Percentiles rank a stretch among this genome's conserved stretches.
Conservation (phyloP, 1,140 invertebrate genomes). For the Acromyrmex echinatior region DNA sequence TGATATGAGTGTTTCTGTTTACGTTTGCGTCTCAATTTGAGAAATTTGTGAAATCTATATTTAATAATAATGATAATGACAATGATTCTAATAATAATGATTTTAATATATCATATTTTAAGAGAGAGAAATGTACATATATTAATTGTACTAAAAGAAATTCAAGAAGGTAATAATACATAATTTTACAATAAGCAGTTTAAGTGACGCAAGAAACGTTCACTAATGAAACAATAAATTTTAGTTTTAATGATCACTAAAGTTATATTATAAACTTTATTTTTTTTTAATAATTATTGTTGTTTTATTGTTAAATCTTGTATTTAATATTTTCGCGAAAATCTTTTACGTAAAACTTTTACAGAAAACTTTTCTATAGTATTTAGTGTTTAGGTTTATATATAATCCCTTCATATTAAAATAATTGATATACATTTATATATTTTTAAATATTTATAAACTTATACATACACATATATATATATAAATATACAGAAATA, state of each 20-base stretch:
- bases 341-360: neutral
- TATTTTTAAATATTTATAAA: neutral
- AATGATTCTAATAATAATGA: neutral
- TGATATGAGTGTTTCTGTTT: slow-evolving; percentile 1
- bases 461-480: no score
- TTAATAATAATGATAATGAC: neutral
- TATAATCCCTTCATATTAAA: neutral
- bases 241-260: neutral
- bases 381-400: neutral
- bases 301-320: neutral
- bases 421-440: neutral
- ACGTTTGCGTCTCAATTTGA: slow-evolving; percentile 4
- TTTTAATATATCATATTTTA: neutral
- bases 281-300: neutral
- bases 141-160: no score
- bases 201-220: neutral
- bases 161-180: neutral
- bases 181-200: slow-evolving; percentile 12
- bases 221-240: neutral
- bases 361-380: neutral
- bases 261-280: neutral
- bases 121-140: neutral
- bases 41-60: slow-evolving; percentile 6
- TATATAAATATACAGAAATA: no score
- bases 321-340: neutral